Evolutionary conservation across 2,888 invertebrate genomes (phyloP).

Genomic region (Oligia fasciuncula): DNA sequence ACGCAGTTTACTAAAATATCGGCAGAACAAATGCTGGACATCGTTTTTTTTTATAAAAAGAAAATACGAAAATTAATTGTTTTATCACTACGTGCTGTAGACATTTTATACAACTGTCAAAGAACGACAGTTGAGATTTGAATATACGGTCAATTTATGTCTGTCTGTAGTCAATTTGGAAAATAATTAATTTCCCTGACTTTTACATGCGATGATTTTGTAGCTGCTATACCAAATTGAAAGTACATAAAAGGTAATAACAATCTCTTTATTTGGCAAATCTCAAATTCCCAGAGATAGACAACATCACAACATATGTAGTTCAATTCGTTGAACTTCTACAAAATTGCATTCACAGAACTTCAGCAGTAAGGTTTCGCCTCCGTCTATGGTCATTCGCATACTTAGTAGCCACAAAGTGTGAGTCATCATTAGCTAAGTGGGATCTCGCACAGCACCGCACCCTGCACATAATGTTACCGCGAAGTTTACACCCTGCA

Average conservation of each 20-base stretch:
- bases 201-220: background rate
- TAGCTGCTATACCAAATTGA: background rate
- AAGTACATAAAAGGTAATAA: background rate
- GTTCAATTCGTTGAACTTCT: background rate
- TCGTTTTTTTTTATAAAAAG: background rate
- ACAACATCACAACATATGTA: background rate
- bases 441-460: slow-evolving; percentile 67
- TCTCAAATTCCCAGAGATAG: background rate
- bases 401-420: slow-evolving; percentile 48
- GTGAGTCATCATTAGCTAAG: slow-evolving; percentile 75
- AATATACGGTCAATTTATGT: background rate
- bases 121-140: background rate
- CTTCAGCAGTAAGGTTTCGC: slow-evolving; percentile 10
- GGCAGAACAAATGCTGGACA: no score
- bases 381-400: slow-evolving; percentile 12
- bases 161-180: background rate
- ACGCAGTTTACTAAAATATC: background rate
- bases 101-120: background rate
- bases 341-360: background rate
- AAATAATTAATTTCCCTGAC: background rate
- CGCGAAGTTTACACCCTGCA: slow-evolving; percentile 50
- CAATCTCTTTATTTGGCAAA: background rate
- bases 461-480: slow-evolving; percentile 63
- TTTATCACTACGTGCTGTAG: background rate
- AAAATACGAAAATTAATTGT: background rate